Evolutionary conservation across 2,888 invertebrate species (phyloP).

Genomic region (Scaptodrosophila latifasciaeformis): DNA sequence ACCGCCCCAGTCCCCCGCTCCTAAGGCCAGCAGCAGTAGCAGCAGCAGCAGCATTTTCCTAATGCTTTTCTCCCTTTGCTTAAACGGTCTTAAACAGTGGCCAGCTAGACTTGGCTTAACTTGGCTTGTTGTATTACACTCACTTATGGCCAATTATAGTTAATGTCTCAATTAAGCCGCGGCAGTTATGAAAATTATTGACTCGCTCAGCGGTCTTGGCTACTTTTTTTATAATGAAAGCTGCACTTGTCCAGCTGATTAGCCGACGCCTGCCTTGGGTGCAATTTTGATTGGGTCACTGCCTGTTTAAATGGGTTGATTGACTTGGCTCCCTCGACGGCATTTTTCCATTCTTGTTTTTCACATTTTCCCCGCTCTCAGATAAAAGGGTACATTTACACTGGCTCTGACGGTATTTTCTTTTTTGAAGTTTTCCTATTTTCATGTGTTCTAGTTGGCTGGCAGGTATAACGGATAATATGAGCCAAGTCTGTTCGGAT

Average conservation of each 20-base stretch:
- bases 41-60: no score
- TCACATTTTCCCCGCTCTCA: no score
- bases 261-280: slow-evolving; percentile 10
- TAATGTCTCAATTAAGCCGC: slow-evolving; percentile 65
- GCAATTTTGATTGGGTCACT: slow-evolving; percentile 11
- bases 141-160: slow-evolving; percentile 59
- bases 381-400: no score
- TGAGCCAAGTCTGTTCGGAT: no score
- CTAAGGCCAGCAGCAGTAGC: no score
- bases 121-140: slow-evolving; percentile 47
- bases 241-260: slow-evolving; percentile 15
- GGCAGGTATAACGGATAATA: no score
- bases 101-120: slow-evolving; percentile 30
- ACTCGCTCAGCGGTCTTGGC: slow-evolving; percentile 17
- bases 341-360: no score
- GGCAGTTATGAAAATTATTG: slow-evolving; percentile 66
- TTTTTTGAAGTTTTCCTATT: no score
- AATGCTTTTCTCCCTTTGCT: slow-evolving; percentile 24
- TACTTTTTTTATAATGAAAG: slow-evolving; percentile 8
- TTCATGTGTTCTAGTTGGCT: no score
- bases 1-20: slow-evolving; percentile 1
- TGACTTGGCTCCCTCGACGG: slow-evolving; percentile 18
- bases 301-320: slow-evolving; percentile 28
- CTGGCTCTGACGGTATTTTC: no score
- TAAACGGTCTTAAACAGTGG: no score